Evolutionary conservation across 2,797 vertebrate species (phyloP).

Genomic region (Aldrovandia affinis): DNA sequence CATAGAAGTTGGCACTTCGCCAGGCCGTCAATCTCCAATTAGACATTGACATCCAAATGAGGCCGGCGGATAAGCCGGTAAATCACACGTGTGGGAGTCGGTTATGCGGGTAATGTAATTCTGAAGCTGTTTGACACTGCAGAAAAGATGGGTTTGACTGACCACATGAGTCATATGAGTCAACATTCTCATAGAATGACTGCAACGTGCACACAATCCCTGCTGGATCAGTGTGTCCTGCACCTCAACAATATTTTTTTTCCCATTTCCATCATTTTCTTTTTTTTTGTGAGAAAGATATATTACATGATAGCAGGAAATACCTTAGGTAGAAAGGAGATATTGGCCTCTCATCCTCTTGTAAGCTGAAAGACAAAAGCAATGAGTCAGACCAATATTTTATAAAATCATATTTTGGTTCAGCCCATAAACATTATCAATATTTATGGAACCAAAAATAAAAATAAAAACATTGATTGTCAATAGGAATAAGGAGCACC

Average conservation of each 20-base stretch:
- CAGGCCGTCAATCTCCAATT: no score
- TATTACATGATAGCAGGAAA: slow-evolving; percentile 46
- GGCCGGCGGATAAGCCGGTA: no score
- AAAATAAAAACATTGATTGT: slow-evolving; percentile 62
- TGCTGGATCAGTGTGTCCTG: neutral
- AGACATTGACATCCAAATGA: no score
- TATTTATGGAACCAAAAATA: neutral
- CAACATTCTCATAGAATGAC: no score
- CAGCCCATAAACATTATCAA: slow-evolving; percentile 29
- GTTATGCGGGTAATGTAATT: neutral
- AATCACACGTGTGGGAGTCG: no score
- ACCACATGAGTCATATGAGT: no score
- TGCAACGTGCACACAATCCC: neutral
- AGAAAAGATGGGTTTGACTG: neutral
- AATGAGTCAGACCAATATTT: slow-evolving; percentile 10
- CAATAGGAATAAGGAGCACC: slow-evolving; percentile 62
- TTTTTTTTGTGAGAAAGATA: no score
- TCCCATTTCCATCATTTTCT: no score
- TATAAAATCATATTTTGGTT: neutral
- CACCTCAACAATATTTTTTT: neutral
- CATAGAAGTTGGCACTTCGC: no score
- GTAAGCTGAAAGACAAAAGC: slow-evolving; percentile 74
- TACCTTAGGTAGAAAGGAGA: slow-evolving; percentile 95
- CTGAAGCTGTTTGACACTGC: neutral
- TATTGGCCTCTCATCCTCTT: slow-evolving; percentile 86